Percentiles rank a stretch among this genome's conserved stretches.
phyloP scores from a whole-genome alignment of 2,113 vertebrate genomes.

The Austrofundulus limnaeus region DNA sequence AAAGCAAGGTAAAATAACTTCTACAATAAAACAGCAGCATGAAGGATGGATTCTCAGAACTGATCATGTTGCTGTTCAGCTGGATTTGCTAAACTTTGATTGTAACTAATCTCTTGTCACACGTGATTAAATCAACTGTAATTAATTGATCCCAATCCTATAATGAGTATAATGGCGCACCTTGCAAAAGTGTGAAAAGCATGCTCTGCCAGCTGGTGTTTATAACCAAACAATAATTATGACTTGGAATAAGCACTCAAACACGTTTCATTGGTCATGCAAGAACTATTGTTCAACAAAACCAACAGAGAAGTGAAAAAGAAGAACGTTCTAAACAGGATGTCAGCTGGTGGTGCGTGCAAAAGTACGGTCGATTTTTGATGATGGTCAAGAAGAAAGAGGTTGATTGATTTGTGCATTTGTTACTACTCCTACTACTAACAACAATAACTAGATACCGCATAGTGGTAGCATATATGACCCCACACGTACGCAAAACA shows the following conservation, averaged over 20 bases:
- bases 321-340: background rate
- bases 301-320: background rate
- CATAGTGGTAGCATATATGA: no score
- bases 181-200: background rate
- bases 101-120: slow-evolving; percentile 7
- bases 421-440: no score
- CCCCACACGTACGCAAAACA: no score
- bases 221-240: background rate
- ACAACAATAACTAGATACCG: no score
- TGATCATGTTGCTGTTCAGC: background rate
- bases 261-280: background rate
- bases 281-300: background rate
- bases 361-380: no score
- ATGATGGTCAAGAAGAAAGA: no score
- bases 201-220: background rate
- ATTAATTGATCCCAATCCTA: background rate
- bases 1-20: no score
- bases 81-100: slow-evolving; percentile 13
- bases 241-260: background rate
- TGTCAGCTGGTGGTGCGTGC: no score
- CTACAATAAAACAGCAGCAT: no score
- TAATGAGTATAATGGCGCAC: slow-evolving; percentile 1
- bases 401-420: background rate
- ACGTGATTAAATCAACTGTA: slow-evolving; percentile 4
- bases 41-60: no score